phyloP scores from a whole-genome alignment of 2,888 invertebrate genomes.

The Pseudolycoriella hygida region DNA sequence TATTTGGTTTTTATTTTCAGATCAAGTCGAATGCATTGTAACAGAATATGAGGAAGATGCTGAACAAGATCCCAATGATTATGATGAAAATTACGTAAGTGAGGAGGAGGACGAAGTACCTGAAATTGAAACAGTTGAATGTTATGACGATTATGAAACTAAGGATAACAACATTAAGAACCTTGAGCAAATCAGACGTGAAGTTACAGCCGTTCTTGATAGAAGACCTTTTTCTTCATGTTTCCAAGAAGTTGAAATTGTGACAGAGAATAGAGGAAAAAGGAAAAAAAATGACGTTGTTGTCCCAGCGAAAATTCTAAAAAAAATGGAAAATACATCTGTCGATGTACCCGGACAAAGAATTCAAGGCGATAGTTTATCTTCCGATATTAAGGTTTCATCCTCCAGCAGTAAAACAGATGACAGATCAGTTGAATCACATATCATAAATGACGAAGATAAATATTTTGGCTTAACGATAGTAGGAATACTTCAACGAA shows the following conservation, averaged over 20 bases:
- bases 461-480: slow-evolving; percentile 17
- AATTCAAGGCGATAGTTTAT: too few species aligned
- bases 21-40: not conserved
- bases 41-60: not conserved
- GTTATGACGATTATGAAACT: not conserved
- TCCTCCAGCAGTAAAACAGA: not conserved
- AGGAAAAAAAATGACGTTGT: too few species aligned
- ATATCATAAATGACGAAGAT: slow-evolving; percentile 11
- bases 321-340: too few species aligned
- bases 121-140: not conserved
- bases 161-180: not conserved
- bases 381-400: too few species aligned
- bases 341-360: too few species aligned
- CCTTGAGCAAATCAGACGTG: not conserved
- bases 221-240: too few species aligned
- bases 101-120: not conserved
- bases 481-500: slow-evolving; percentile 15
- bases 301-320: too few species aligned
- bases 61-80: not conserved
- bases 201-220: not conserved
- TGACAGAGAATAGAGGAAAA: too few species aligned
- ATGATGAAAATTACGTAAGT: not conserved
- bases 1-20: slow-evolving; percentile 5
- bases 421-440: slow-evolving; percentile 10
- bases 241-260: too few species aligned